These are phyloP conservation scores for Pseudobourletiella spinata DNA, from an alignment of 1,140 invertebrate species.

Conservation along the genomic window DNA sequence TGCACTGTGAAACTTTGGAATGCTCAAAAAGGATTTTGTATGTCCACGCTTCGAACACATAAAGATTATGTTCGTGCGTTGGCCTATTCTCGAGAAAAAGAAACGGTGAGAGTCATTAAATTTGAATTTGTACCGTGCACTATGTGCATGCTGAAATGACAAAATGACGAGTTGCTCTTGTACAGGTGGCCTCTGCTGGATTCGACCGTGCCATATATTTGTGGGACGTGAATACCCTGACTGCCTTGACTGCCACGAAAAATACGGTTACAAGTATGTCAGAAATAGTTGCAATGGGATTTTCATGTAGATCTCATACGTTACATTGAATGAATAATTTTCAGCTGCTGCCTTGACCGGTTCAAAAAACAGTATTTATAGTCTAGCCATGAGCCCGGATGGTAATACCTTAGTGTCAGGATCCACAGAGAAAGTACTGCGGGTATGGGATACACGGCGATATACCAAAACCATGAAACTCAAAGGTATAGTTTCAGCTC, in stretches of 20 bases:
- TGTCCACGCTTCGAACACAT: slow-evolving; percentile 94
- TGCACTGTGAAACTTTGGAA: slow-evolving; percentile 99
- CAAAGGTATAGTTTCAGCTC: slow-evolving; percentile 45
- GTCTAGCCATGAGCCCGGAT: slow-evolving; percentile 93
- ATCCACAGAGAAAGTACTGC: slow-evolving; percentile 88
- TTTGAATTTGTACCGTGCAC: too few relatives aligned
- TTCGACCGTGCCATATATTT: slow-evolving; percentile 94
- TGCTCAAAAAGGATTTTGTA: slow-evolving; percentile 98
- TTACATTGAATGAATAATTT: slow-evolving; percentile 38
- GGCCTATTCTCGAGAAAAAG: slow-evolving; percentile 96
- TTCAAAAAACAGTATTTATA: slow-evolving; percentile 98
- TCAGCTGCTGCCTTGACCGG: slow-evolving; percentile 87
- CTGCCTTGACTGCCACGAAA: slow-evolving; percentile 92
- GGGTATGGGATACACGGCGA: slow-evolving; percentile 94
- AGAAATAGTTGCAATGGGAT: too few relatives aligned
- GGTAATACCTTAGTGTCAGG: slow-evolving; percentile 94
- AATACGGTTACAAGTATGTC: slow-evolving; percentile 98
- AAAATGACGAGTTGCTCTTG: too few relatives aligned
- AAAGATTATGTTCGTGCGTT: slow-evolving; percentile 98
- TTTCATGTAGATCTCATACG: not conserved
- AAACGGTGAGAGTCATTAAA: slow-evolving; percentile 48
- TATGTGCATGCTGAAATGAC: too few relatives aligned
- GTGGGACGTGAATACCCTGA: slow-evolving; percentile 98
- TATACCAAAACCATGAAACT: slow-evolving; percentile 94
- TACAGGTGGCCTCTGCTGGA: slow-evolving; percentile 90